Conservation (phyloP, 2,797 vertebrate species). For the Emys orbicularis region DNA sequence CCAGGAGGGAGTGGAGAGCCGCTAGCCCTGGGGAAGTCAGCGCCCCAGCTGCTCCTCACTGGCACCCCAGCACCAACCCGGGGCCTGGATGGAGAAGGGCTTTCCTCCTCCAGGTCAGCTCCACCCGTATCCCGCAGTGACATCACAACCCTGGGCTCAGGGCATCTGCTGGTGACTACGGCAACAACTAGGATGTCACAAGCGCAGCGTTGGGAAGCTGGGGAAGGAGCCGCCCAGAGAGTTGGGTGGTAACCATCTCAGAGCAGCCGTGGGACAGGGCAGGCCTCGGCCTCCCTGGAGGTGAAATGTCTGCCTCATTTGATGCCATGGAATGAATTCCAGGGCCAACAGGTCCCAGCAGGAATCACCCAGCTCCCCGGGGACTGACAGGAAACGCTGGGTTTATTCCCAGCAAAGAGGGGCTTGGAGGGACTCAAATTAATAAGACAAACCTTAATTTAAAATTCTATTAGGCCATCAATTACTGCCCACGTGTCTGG, state of each 20-base stretch:
- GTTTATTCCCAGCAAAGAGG: conserved; percentile 40
- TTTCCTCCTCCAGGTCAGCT: neutral
- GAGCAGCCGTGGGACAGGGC: neutral
- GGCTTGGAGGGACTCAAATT: conserved; percentile 69
- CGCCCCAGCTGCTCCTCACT: no score
- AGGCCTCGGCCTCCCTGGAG: neutral
- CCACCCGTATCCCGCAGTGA: neutral
- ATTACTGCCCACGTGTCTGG: conserved; percentile 54
- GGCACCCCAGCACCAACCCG: no score
- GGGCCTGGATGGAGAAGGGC: no score
- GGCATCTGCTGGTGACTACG: neutral
- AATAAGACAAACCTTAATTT: conserved; percentile 73
- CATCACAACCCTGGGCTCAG: neutral
- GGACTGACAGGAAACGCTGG: neutral
- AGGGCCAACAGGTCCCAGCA: neutral
- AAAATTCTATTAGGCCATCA: conserved; percentile 78
- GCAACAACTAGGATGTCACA: neutral
- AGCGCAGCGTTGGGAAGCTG: neutral
- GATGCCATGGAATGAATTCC: neutral
- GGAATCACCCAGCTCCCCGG: rapidly evolving
- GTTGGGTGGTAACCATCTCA: neutral
- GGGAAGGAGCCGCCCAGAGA: neutral
- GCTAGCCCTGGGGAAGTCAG: no score
- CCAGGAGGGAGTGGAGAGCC: no score
- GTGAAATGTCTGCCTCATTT: neutral